Evolutionary conservation across 2,797 vertebrate genomes (phyloP).

Genomic region (Gadopsis marmoratus): DNA sequence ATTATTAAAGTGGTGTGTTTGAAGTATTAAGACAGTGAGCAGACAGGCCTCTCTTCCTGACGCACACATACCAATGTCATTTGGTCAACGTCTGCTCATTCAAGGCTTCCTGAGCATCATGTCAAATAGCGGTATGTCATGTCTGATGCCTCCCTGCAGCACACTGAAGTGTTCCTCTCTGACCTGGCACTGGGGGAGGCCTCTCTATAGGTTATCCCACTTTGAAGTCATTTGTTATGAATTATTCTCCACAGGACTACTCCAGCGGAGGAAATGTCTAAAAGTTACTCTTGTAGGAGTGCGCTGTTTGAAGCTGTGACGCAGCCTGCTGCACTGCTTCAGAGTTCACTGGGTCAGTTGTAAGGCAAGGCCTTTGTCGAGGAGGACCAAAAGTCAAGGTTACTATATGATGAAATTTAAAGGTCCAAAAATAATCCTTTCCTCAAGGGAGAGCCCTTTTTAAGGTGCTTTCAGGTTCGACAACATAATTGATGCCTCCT

Average conservation of each 20-base stretch:
- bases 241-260: conserved; percentile 76
- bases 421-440: conserved; percentile 7
- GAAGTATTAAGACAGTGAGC: conserved; percentile 62
- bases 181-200: conserved; percentile 57
- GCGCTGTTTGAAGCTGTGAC: conserved; percentile 62
- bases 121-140: conserved; percentile 72
- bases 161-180: conserved; percentile 57
- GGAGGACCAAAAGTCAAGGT: conserved; percentile 32
- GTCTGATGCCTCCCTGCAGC: conserved; percentile 48
- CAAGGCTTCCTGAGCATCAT: conserved; percentile 58
- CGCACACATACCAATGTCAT: conserved; percentile 62
- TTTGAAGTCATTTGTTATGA: conserved; percentile 83
- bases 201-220: conserved; percentile 64
- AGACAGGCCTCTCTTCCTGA: conserved; percentile 46
- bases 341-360: conserved; percentile 44
- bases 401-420: conserved; percentile 34
- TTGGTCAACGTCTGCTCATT: conserved; percentile 57
- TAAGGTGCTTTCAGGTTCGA: neutral
- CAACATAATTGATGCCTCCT: neutral
- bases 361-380: neutral
- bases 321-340: conserved; percentile 29
- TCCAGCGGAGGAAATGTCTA: conserved; percentile 70
- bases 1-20: conserved; percentile 53
- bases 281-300: conserved; percentile 64
- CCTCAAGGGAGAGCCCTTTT: neutral